Percentiles rank a stretch among this genome's conserved stretches.
These are phyloP conservation scores for Bos javanicus DNA, from an alignment of 2,113 vertebrate species.

Conservation along the genomic window DNA sequence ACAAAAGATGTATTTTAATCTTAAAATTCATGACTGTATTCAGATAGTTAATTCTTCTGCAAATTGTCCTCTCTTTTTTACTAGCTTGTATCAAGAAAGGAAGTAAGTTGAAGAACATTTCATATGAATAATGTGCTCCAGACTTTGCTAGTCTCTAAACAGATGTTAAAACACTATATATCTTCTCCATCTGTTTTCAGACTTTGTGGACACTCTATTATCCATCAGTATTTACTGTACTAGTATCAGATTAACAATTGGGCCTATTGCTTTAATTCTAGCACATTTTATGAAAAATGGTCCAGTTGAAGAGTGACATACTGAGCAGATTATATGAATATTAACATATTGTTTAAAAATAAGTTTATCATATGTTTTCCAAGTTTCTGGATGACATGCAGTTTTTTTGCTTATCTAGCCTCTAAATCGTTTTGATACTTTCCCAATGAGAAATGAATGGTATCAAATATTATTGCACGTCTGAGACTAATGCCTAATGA, in stretches of 20 bases:
- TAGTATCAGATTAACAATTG: neutral
- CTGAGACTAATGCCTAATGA: neutral
- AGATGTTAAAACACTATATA: neutral
- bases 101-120: neutral
- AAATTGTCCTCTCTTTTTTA: neutral
- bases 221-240: neutral
- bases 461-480: neutral
- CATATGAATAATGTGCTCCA: neutral
- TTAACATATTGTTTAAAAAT: neutral
- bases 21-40: neutral
- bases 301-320: neutral
- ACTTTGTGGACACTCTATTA: neutral
- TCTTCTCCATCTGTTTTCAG: neutral
- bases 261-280: conserved; percentile 15
- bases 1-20: neutral
- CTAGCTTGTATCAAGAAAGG: neutral
- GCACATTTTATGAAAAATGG: neutral
- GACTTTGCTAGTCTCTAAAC: neutral
- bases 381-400: neutral
- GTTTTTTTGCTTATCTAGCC: neutral
- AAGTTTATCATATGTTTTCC: neutral
- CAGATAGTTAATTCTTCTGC: neutral
- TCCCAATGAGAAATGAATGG: neutral
- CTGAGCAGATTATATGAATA: neutral
- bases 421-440: neutral